These are phyloP conservation scores for Pogona vitticeps DNA, from an alignment of 2,113 vertebrate species.

Conservation along the genomic window DNA sequence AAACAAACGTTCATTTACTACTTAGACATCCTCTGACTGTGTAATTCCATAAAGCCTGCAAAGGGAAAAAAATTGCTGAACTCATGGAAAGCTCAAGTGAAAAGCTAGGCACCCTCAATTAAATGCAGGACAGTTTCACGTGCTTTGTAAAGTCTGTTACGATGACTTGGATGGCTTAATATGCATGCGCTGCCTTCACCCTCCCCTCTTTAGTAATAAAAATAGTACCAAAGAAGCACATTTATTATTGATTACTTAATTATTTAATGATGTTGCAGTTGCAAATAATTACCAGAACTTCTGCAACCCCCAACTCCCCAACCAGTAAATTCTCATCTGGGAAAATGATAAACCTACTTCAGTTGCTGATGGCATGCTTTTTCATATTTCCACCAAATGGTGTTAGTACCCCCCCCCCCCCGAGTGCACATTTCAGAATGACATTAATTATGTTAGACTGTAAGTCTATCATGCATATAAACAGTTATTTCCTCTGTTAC, in stretches of 20 bases:
- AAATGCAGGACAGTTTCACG: constrained; percentile 40
- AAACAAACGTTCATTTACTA: constrained; percentile 49
- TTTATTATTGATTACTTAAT: constrained; percentile 66
- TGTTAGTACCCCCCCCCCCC: no score
- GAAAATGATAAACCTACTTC: constrained; percentile 47
- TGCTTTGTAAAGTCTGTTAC: constrained; percentile 13
- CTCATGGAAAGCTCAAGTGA: constrained; percentile 31
- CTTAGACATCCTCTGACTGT: constrained; percentile 27
- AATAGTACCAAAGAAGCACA: constrained; percentile 52
- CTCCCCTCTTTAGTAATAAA: constrained; percentile 33
- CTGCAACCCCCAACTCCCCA: background rate
- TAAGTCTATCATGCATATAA: constrained; percentile 43
- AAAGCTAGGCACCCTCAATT: constrained; percentile 42
- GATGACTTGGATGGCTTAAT: constrained; percentile 13
- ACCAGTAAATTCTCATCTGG: constrained; percentile 50
- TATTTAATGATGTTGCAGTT: constrained; percentile 39
- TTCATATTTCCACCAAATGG: constrained; percentile 54
- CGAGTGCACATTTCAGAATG: constrained; percentile 33
- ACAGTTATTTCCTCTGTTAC: constrained; percentile 43
- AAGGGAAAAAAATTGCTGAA: constrained; percentile 28
- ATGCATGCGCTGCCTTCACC: constrained; percentile 18
- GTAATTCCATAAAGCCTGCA: constrained; percentile 22
- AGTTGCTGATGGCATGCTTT: constrained; percentile 51
- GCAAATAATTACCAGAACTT: constrained; percentile 58
- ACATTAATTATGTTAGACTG: constrained; percentile 40